Conservation (phyloP, 2,888 invertebrate species). For the Drosophila neotestacea region DNA sequence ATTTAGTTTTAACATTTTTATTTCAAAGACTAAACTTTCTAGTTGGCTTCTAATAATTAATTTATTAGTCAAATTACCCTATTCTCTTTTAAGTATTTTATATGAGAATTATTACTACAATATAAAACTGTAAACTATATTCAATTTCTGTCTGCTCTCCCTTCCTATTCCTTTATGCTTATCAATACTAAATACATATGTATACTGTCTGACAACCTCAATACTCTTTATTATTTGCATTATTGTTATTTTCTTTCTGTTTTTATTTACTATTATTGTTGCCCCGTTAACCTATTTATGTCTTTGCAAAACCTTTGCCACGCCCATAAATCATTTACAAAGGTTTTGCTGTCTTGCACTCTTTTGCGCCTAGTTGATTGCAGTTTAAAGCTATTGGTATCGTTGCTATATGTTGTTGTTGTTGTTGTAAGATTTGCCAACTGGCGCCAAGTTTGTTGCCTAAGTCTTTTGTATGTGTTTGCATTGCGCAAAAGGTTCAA, state of each 20-base stretch:
- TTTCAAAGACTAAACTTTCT: too few species aligned
- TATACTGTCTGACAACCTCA: not conserved
- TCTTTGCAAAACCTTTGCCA: slow-evolving; percentile 42
- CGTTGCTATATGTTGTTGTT: slow-evolving; percentile 9
- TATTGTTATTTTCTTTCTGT: slow-evolving; percentile 8
- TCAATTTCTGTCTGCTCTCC: too few species aligned
- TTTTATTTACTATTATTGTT: slow-evolving; percentile 18
- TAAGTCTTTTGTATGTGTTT: slow-evolving; percentile 71
- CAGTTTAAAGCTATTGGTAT: slow-evolving; percentile 32
- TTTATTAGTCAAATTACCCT: too few species aligned
- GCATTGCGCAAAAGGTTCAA: slow-evolving; percentile 63
- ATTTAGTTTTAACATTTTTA: not conserved
- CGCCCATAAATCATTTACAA: slow-evolving; percentile 41
- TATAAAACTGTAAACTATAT: too few species aligned
- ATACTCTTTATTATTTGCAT: slow-evolving; percentile 7
- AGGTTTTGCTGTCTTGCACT: slow-evolving; percentile 18
- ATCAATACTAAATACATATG: not conserved
- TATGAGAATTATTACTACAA: too few species aligned
- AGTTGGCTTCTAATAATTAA: too few species aligned
- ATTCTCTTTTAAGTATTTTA: too few species aligned
- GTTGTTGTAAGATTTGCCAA: slow-evolving; percentile 70
- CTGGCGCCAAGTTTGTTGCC: slow-evolving; percentile 78
- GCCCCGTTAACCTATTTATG: slow-evolving; percentile 63
- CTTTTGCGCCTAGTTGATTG: slow-evolving; percentile 19
- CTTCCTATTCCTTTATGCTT: not conserved